Evolutionary conservation across 1,140 invertebrate species (phyloP).

Genomic region (Acromyrmex charruanus): DNA sequence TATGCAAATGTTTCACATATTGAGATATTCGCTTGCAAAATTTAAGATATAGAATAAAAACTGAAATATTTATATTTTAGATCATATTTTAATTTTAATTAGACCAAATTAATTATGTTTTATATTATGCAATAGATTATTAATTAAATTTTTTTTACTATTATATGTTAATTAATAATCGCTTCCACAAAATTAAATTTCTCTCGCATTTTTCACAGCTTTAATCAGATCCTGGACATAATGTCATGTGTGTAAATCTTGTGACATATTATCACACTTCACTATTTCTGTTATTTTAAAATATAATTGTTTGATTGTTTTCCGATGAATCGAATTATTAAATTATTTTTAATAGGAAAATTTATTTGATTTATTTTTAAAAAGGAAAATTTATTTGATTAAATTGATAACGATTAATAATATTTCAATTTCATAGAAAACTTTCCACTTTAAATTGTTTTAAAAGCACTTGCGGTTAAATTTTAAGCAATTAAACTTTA

Average conservation of each 20-base stretch:
- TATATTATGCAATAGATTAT: not conserved
- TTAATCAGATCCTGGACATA: constrained; percentile 73
- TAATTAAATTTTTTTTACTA: not conserved
- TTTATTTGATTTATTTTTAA: not conserved
- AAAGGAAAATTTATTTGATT: not conserved
- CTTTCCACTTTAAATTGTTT: not conserved
- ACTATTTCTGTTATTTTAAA: not conserved
- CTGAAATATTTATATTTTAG: not conserved
- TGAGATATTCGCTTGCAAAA: not conserved
- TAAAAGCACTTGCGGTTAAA: not conserved
- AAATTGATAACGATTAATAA: not conserved
- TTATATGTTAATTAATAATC: not conserved
- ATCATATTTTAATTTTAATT: not conserved
- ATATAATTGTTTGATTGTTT: not conserved
- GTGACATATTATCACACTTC: not conserved
- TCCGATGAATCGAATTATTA: not conserved
- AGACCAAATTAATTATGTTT: not conserved
- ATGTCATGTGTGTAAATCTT: too few relatives aligned
- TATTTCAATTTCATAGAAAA: not conserved
- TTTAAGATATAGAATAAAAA: not conserved
- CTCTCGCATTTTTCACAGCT: constrained; percentile 6
- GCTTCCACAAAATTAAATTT: not conserved
- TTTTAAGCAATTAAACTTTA: constrained; percentile 1
- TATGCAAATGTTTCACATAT: not conserved
- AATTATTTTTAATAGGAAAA: not conserved